Base-by-base conservation (phyloP, 2,888 invertebrate species). In the Tenthredo scrophulariae region DNA sequence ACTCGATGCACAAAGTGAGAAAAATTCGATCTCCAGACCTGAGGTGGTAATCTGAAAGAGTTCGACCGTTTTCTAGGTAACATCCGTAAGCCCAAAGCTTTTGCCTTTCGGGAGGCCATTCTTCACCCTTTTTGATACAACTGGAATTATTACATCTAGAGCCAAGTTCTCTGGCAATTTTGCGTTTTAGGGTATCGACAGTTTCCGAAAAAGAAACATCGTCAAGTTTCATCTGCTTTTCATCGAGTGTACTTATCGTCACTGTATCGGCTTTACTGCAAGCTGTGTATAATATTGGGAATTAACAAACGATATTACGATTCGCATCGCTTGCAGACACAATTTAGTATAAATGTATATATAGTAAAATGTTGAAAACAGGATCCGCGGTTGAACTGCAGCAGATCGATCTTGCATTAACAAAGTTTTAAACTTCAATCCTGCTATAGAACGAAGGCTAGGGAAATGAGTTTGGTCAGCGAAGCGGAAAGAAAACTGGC, bases 21-120 rank as follows among this genome's bases (percentile, higher is more conserved):
- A 62, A 40, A 80, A 80, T 80, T 62, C 22, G 58, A 58, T 80
- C 22, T 37, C 40, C 62, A 22, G 40, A 62, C 2, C 62, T 80
- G 0, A 80, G 62, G 62, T 80, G 80, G 62, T 80, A 80, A 62
- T 80, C 80, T 22, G 87, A 88, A 58, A 87, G 82, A 3, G 86
- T 85, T 54, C 86, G 86, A 83, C 86, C 87, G 80, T 87, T 84
- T 37, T 87, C 87, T 67, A 86, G 85, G 80, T 86, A 88, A 46
- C 85, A 83, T 84, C 87, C 88, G 33, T 84, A 75, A 26, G 70
- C 67, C 88, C 88, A 88, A 50, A 88, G 84, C 9, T 70, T 88
- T 86, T 88, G 87, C 43, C 26, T 86, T 3, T 86, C 86, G 10
- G 87, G 87, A 46, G 84, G 86, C 88, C 87, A 87, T 3, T 58